A percentile compares a stretch with the other conserved stretches of the same genome.
Conservation (phyloP, 2,797 vertebrate genomes). For the Moxostoma hubbsi region DNA sequence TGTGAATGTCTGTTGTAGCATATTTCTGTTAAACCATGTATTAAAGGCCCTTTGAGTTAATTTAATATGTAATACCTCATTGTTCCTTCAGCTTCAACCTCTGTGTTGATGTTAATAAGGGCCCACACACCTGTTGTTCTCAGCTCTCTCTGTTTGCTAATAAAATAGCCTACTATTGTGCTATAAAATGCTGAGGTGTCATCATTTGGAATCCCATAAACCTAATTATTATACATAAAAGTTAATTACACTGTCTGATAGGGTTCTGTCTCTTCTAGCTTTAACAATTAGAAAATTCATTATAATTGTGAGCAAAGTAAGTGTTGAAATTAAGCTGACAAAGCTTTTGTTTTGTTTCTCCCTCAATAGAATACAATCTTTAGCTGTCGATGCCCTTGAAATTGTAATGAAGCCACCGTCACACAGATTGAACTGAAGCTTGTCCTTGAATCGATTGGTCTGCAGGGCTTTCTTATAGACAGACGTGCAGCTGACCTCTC, state of each 20-base stretch:
- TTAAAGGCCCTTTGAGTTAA: conserved; percentile 52
- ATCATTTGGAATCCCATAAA: not conserved
- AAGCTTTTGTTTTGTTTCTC: not conserved
- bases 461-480: too few relatives aligned
- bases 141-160: conserved; percentile 2
- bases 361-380: not conserved
- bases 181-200: conserved; percentile 1
- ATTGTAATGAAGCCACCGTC: too few relatives aligned
- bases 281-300: not conserved
- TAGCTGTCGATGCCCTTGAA: not conserved
- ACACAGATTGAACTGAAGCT: too few relatives aligned
- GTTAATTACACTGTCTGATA: not conserved
- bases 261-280: not conserved
- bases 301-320: too few relatives aligned
- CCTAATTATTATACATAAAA: not conserved
- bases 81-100: not conserved
- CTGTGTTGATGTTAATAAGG: conserved; percentile 3
- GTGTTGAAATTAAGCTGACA: not conserved
- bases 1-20: conserved; percentile 64
- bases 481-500: too few relatives aligned
- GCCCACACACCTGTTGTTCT: too few relatives aligned
- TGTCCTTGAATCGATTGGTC: too few relatives aligned
- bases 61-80: conserved; percentile 15
- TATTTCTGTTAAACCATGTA: conserved; percentile 66
- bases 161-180: not conserved